These are phyloP conservation scores for Epinotia bilunana DNA, from an alignment of 2,888 invertebrate genomes.

Conservation along the genomic window DNA sequence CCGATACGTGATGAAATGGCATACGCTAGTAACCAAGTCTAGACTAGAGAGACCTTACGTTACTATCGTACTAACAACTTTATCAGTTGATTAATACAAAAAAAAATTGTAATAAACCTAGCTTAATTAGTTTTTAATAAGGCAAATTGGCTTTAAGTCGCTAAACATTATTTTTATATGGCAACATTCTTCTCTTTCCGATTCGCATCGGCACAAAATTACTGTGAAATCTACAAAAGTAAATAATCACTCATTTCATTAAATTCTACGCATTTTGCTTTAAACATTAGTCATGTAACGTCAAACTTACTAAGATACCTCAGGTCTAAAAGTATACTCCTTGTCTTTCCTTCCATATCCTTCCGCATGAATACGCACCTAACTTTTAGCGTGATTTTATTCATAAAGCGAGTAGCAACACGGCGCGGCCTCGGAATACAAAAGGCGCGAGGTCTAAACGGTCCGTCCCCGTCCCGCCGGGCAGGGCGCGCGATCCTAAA, in stretches of 20 bases:
- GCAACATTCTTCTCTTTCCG: too few relatives aligned
- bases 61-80: too few relatives aligned
- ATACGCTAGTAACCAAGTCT: neutral
- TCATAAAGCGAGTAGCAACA: slow-evolving; percentile 20
- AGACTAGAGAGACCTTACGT: neutral
- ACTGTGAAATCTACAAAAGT: too few relatives aligned
- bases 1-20: neutral
- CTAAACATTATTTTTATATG: too few relatives aligned
- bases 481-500: slow-evolving; percentile 30
- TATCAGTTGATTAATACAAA: too few relatives aligned
- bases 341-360: slow-evolving; percentile 7
- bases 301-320: neutral
- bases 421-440: slow-evolving; percentile 3
- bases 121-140: too few relatives aligned
- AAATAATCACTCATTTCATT: too few relatives aligned
- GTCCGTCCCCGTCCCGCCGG: slow-evolving; percentile 28
- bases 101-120: too few relatives aligned
- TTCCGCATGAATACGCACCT: slow-evolving; percentile 1
- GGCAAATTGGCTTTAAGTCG: too few relatives aligned
- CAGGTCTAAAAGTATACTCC: neutral
- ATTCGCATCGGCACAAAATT: too few relatives aligned
- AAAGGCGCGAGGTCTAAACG: slow-evolving; percentile 21
- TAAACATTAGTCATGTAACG: neutral
- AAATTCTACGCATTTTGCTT: too few relatives aligned
- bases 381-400: slow-evolving; percentile 25